phyloP scores from a whole-genome alignment of 2,888 invertebrate species.

The Drosophila ustulata region DNA sequence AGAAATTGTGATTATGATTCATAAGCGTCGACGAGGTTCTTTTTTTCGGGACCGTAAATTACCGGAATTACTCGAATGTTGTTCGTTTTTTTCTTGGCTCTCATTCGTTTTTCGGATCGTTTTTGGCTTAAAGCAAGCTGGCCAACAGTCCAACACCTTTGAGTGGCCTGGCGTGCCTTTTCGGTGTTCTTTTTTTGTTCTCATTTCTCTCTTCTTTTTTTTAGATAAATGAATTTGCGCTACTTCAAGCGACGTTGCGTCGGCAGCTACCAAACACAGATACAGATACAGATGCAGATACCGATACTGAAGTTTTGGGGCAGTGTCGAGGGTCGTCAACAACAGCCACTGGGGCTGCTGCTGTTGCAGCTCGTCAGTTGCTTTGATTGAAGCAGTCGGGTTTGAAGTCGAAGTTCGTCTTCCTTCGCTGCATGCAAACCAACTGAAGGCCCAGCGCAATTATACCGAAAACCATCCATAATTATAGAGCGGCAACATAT shows the following conservation, averaged over 20 bases:
- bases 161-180: conserved; percentile 66
- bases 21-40: conserved; percentile 61
- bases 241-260: conserved; percentile 66
- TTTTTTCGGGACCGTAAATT: conserved; percentile 67
- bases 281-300: conserved; percentile 49
- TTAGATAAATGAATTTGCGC: conserved; percentile 78
- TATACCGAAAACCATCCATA: conserved; percentile 83
- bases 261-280: conserved; percentile 63
- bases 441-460: conserved; percentile 68
- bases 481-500: conserved; percentile 84
- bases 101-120: conserved; percentile 32
- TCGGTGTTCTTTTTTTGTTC: conserved; percentile 55
- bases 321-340: conserved; percentile 55
- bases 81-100: conserved; percentile 33
- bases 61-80: conserved; percentile 73
- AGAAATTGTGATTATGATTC: conserved; percentile 76
- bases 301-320: conserved; percentile 30
- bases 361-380: conserved; percentile 69
- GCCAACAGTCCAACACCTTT: conserved; percentile 73
- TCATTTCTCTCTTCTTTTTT: conserved; percentile 47
- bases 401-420: conserved; percentile 46
- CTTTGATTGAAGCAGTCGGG: conserved; percentile 72
- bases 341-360: conserved; percentile 48
- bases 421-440: conserved; percentile 11
- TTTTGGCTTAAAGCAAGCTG: conserved; percentile 56